Percentiles rank a stretch among this genome's conserved stretches.
Conservation (phyloP, 2,888 invertebrate species). For the Luperina testacea region DNA sequence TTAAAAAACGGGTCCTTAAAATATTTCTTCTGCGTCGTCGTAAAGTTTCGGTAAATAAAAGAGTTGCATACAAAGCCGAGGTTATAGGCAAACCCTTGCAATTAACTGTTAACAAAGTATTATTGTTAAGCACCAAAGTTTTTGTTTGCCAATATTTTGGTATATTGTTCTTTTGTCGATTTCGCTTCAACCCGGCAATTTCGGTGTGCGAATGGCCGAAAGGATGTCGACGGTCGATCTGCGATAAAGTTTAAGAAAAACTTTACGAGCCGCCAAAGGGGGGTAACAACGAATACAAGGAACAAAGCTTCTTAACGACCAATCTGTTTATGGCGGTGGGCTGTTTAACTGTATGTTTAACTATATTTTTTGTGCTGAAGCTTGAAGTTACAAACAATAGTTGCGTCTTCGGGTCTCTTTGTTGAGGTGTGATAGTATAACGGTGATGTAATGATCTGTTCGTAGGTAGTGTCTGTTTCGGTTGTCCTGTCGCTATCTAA, state of each 20-base stretch:
- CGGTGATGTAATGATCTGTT: slow-evolving; percentile 68
- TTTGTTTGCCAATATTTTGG: slow-evolving; percentile 81
- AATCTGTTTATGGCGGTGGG: slow-evolving; percentile 81
- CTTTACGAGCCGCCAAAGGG: slow-evolving; percentile 85
- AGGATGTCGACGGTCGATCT: slow-evolving; percentile 68
- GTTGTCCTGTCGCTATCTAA: slow-evolving; percentile 19
- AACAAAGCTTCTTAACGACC: slow-evolving; percentile 81
- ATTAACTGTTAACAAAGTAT: slow-evolving; percentile 82
- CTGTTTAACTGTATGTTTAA: slow-evolving; percentile 77
- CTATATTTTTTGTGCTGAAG: slow-evolving; percentile 75
- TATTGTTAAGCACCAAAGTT: slow-evolving; percentile 66
- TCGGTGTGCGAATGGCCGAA: slow-evolving; percentile 73
- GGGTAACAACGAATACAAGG: slow-evolving; percentile 72
- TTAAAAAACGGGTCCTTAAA: slow-evolving; percentile 50
- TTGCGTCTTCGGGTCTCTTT: slow-evolving; percentile 67
- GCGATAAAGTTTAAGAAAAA: slow-evolving; percentile 77
- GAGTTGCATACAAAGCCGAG: slow-evolving; percentile 78
- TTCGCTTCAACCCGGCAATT: slow-evolving; percentile 81
- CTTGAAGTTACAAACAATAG: slow-evolving; percentile 69
- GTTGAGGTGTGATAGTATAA: slow-evolving; percentile 67
- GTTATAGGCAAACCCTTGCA: slow-evolving; percentile 86
- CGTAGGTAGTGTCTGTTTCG: slow-evolving; percentile 28
- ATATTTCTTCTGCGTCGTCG: slow-evolving; percentile 67
- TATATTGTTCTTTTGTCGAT: slow-evolving; percentile 77
- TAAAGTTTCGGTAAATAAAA: slow-evolving; percentile 78